phyloP scores from a whole-genome alignment of 2,797 vertebrate species.

The Coendou prehensilis region DNA sequence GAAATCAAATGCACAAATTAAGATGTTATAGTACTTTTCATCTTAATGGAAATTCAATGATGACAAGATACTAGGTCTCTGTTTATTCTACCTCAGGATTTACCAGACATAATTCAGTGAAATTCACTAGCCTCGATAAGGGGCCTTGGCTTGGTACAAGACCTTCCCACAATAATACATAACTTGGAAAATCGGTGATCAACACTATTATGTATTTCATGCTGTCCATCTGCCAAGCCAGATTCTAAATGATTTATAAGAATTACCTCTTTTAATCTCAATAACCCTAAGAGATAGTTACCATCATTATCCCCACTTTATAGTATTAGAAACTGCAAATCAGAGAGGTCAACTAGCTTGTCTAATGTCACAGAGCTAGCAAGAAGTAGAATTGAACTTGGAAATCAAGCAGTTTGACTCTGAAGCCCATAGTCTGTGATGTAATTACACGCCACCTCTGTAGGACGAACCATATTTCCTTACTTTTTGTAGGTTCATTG shows the following conservation, averaged over 20 bases:
- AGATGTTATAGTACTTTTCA: constrained; percentile 68
- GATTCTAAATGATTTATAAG: constrained; percentile 58
- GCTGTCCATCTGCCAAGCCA: constrained; percentile 17
- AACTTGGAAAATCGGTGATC: constrained; percentile 36
- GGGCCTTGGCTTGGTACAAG: neutral
- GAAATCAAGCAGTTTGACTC: neutral
- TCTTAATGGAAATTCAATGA: constrained; percentile 71
- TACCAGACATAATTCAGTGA: constrained; percentile 48
- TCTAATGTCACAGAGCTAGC: neutral
- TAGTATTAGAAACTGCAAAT: constrained; percentile 42
- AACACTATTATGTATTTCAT: neutral
- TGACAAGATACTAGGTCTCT: constrained; percentile 48
- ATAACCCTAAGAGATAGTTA: constrained; percentile 57
- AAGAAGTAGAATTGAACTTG: neutral
- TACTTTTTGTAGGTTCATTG: neutral
- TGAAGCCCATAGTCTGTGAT: neutral
- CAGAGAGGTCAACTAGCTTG: constrained; percentile 42
- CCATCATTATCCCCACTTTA: constrained; percentile 28
- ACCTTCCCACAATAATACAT: constrained; percentile 51
- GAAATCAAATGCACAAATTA: constrained; percentile 74
- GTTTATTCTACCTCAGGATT: constrained; percentile 49
- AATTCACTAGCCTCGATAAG: neutral
- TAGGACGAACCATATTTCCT: neutral
- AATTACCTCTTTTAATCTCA: constrained; percentile 65
- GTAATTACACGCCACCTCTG: neutral